Percentiles rank a stretch among this genome's conserved stretches.
phyloP scores from a whole-genome alignment of 2,888 invertebrate genomes.

The Oligia latruncula region DNA sequence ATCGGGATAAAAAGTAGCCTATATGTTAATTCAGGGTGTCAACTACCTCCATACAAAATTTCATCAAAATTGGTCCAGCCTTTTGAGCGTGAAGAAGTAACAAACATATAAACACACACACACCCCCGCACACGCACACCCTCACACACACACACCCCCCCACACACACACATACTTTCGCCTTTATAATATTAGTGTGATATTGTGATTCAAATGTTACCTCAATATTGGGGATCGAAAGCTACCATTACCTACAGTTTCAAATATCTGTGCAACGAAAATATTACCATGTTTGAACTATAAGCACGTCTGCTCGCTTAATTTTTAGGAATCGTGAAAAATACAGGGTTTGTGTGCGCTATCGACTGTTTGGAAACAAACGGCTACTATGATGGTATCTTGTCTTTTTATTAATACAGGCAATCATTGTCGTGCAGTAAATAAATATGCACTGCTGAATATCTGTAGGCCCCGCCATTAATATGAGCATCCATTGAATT shows the following conservation, averaged over 20 bases:
- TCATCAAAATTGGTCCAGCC: no score
- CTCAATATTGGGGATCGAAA: neutral
- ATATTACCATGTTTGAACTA: neutral
- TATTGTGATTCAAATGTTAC: neutral
- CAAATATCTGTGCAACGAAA: neutral
- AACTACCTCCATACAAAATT: no score
- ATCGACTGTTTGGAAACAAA: neutral
- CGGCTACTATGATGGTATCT: neutral
- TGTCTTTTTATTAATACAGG: neutral
- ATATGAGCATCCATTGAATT: neutral
- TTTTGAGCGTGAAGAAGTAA: no score
- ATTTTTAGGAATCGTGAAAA: neutral
- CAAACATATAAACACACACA: no score
- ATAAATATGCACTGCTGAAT: neutral
- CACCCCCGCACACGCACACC: no score
- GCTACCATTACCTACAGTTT: neutral
- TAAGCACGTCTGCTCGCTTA: neutral
- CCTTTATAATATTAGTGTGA: neutral
- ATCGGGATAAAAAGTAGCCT: no score
- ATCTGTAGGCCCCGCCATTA: neutral
- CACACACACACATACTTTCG: no score
- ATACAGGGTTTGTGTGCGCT: neutral
- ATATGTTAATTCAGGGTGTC: no score
- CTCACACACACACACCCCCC: no score
- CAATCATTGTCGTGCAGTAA: neutral